Base-by-base conservation (phyloP, 2,797 vertebrate species). In the Lemur catta region DNA sequence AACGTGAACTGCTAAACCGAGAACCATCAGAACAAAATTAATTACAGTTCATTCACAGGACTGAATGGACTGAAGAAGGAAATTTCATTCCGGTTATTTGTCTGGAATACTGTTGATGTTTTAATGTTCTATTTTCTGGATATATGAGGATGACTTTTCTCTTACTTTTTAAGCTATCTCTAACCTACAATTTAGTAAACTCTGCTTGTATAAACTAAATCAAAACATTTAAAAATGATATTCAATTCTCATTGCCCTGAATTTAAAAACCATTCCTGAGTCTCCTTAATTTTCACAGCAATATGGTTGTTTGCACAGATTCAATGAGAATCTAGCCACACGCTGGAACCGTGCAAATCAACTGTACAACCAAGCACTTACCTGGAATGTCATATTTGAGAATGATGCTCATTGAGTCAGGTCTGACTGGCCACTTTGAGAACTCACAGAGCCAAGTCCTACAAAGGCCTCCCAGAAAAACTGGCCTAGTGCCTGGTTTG, bases 211-310 rank as follows among this genome's bases (percentile, higher is more conserved):
- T 50, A 90, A 72, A 75, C 28, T 80, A 92, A 94, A 90, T 24
- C 2, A 89, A 93, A 97, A 93, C 78, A 89, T 92, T 97, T 43
- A 75, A 91, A 89, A 95, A 35, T 55, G n/a, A 84, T 38, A 84
- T 17, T 41, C 28, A 89, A n/a, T 79, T 86, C 17, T 94, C 72
- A 80, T 6, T 67, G 8, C 3, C 74, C 22, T 52, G 38, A 95
- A 96, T 89, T 84, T 18, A 85, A 71, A 78, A 93, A 48, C 33
- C 80, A 10, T 80, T 84, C 87, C 48, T 14, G 24, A 84, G 17
- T 35, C 30, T 43, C 26, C 26, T 84, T 96, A 85, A 82, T 86
- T 86, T 88, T 91, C 84, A 91, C 33, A 11, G 50, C 75, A 85
- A 75, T 48, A 67, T 7, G 92, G 18, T 67, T 91, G 89, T n/a